Conservation (phyloP, 2,113 vertebrate genomes). For the Isurus oxyrinchus region DNA sequence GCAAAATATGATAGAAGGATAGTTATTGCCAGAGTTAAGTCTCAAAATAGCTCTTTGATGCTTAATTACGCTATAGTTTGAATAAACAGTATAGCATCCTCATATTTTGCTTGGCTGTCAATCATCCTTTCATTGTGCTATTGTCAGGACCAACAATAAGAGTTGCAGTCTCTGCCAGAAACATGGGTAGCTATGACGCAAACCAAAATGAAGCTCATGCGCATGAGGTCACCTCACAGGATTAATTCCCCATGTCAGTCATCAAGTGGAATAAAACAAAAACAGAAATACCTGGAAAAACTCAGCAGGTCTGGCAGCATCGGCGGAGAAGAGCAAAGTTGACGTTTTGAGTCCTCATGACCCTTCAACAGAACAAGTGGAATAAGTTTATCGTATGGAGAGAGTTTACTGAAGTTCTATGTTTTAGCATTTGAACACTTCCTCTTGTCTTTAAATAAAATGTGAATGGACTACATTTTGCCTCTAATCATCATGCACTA, state of each 20-base stretch:
- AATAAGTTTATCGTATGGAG: background rate
- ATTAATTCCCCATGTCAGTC: background rate
- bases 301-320: no score
- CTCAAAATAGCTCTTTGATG: background rate
- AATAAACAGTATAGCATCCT: background rate
- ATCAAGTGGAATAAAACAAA: background rate
- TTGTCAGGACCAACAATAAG: background rate
- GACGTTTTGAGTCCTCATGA: no score
- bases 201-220: background rate
- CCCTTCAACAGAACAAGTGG: no score
- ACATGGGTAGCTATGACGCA: background rate
- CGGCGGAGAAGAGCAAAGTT: no score
- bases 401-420: background rate
- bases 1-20: background rate
- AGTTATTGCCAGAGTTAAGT: background rate
- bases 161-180: background rate
- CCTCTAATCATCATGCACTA: background rate
- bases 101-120: background rate
- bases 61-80: background rate
- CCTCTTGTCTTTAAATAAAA: background rate
- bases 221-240: background rate
- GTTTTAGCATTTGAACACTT: background rate
- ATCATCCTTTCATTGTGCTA: background rate
- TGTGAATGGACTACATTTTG: background rate
- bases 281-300: no score